Conservation (phyloP, 1,140 invertebrate genomes). For the Cyphomyrmex costatus region DNA sequence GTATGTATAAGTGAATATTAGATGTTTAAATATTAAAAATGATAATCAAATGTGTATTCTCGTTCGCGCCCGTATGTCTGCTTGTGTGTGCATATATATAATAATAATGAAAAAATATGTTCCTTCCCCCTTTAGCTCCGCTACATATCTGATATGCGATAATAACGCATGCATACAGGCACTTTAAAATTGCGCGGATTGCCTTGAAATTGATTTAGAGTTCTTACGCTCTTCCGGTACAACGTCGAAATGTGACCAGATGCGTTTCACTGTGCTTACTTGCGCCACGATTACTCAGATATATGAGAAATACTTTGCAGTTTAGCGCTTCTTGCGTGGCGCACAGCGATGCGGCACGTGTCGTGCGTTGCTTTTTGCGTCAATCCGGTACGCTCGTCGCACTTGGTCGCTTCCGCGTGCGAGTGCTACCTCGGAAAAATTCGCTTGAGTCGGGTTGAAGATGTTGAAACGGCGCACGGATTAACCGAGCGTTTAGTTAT, state of each 20-base stretch:
- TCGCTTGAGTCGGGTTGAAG: neutral
- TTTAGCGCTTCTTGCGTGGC: slow-evolving; percentile 48
- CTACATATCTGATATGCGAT: neutral
- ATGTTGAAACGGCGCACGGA: neutral
- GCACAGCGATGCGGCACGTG: slow-evolving; percentile 48
- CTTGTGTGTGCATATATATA: neutral
- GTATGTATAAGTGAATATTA: neutral
- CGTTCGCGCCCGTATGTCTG: neutral
- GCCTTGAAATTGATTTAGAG: slow-evolving; percentile 32
- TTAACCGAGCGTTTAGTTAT: neutral
- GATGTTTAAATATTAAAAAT: neutral
- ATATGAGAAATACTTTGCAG: slow-evolving; percentile 25
- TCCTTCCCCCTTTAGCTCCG: neutral
- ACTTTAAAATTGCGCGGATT: slow-evolving; percentile 21
- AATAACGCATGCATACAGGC: slow-evolving; percentile 21
- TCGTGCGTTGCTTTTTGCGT: slow-evolving; percentile 49
- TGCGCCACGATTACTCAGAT: slow-evolving; percentile 33
- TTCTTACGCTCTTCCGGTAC: slow-evolving; percentile 59
- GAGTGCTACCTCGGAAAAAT: slow-evolving; percentile 2
- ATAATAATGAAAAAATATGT: neutral
- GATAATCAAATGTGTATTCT: neutral
- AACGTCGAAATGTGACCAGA: slow-evolving; percentile 60
- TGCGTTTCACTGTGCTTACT: slow-evolving; percentile 18
- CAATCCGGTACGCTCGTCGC: slow-evolving; percentile 19
- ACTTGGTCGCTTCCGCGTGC: slow-evolving; percentile 30